These are phyloP conservation scores for Limnothrissa miodon DNA, from an alignment of 2,113 vertebrate species.

Conservation along the genomic window DNA sequence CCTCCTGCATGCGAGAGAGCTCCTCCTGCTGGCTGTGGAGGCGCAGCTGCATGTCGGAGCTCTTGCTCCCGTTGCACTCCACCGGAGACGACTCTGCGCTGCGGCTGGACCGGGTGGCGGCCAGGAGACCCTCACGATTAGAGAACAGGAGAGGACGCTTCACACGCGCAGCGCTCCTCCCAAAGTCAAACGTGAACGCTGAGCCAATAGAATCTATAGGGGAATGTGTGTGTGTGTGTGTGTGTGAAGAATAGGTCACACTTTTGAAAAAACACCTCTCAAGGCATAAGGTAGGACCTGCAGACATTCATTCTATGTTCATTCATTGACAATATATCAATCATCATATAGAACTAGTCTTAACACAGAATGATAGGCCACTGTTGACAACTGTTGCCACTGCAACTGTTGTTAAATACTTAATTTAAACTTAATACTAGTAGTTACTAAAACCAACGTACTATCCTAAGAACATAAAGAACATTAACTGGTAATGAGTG, in stretches of 20 bases:
- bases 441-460: no score
- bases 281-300: no score
- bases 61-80: conserved; percentile 70
- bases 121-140: conserved; percentile 74
- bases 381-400: no score
- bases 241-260: not conserved
- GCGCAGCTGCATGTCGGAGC: conserved; percentile 73
- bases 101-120: conserved; percentile 65
- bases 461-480: no score
- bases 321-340: no score
- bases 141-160: conserved; percentile 75
- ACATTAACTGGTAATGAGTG: no score
- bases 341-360: no score
- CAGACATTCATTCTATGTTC: no score
- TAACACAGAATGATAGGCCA: no score
- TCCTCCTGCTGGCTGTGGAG: conserved; percentile 87
- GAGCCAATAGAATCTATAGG: conserved; percentile 72
- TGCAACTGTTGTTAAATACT: no score
- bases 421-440: no score
- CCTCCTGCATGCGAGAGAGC: conserved; percentile 78
- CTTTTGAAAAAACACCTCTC: not conserved
- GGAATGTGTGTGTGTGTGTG: not conserved
- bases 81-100: conserved; percentile 64
- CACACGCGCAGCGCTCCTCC: conserved; percentile 72
- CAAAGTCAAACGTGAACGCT: conserved; percentile 85